These are phyloP conservation scores for Gallinago paraguaiae DNA, from an alignment of 2,113 vertebrate genomes.

Conservation along the genomic window DNA sequence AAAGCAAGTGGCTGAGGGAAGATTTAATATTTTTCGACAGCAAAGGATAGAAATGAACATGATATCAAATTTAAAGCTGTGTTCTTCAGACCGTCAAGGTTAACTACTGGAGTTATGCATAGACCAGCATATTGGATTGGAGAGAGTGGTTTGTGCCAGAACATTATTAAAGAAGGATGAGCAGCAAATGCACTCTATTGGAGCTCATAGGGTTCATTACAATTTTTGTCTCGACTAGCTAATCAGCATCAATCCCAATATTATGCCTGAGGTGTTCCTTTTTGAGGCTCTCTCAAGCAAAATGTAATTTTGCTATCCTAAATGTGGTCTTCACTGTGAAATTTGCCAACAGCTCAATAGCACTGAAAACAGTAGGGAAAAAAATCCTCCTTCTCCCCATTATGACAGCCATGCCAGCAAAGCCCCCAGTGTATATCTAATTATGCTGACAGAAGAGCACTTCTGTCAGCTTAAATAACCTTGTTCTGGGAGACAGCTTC, in stretches of 20 bases:
- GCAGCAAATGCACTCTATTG: background rate
- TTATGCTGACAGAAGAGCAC: background rate
- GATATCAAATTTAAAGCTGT: conserved; percentile 26
- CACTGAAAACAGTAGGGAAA: background rate
- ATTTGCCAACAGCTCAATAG: background rate
- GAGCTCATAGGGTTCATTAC: background rate
- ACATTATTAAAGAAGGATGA: background rate
- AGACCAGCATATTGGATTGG: background rate
- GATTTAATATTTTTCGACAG: conserved; percentile 61
- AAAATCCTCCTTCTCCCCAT: background rate
- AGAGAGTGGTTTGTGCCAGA: conserved; percentile 11
- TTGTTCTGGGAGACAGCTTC: background rate
- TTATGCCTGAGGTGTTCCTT: background rate
- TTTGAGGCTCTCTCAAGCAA: background rate
- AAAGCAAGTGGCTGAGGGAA: conserved; percentile 49
- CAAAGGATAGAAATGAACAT: conserved; percentile 44
- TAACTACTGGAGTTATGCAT: conserved; percentile 37
- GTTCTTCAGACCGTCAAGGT: conserved; percentile 41
- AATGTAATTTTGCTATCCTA: background rate
- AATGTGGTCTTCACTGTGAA: background rate
- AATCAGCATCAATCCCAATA: conserved; percentile 21
- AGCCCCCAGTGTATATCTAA: background rate
- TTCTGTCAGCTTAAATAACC: background rate
- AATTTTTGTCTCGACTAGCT: background rate
- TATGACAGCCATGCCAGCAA: background rate